Base-by-base conservation (phyloP, 1,140 invertebrate genomes). In the Cydia amplana region DNA sequence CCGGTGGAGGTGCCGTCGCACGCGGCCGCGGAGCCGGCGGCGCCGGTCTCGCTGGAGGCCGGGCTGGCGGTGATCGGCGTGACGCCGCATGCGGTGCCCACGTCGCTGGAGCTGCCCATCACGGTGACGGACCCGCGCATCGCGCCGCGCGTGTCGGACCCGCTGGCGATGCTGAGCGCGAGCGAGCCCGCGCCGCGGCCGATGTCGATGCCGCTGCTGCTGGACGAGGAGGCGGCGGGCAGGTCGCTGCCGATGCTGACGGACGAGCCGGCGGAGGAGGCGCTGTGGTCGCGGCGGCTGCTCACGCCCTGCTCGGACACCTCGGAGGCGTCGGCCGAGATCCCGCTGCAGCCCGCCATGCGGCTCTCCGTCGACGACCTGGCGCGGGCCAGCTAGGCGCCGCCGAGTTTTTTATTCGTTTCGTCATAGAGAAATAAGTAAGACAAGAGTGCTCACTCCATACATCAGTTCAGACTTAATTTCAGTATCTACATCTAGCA, bases 1-100 rank as follows among this genome's bases (percentile, higher is more conserved):
- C 95, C 96, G 0, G 86, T 96, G 12, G 96, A 97, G 85, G 94
- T 95, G 5, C 96, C 96, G 0, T 94, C 94, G 25, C 95, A 93
- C 75, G 91, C 93, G 12, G 93, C 94, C 72, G 82, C 77, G 16
- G 87, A 90, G 74, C 87, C 87, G 12, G 64, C 85, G 0, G 94
- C 85, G 84, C 91, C 77, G 80, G 90, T 84, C 82, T 95, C 85
- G 78, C 86, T 91, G 55, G 94, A 94, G 18, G 94, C 93, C 51
- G 94, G 94, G 25, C 82, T 95, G 14, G 94, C 94, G 23, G 89
- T 94, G 64, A 94, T 95, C 77, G 89, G 95, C 77, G 91, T 94
- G 51, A 85, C 94, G 67, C 90, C 94, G 73, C 92, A 91, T 49
- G 92, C 93, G 10, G 91, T 95, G 64, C 93, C 94, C 51, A 94